A percentile compares a stretch with the other conserved stretches of the same genome.
Evolutionary conservation across 1,140 invertebrate species (phyloP).

Genomic region (Araneus ventricosus): DNA sequence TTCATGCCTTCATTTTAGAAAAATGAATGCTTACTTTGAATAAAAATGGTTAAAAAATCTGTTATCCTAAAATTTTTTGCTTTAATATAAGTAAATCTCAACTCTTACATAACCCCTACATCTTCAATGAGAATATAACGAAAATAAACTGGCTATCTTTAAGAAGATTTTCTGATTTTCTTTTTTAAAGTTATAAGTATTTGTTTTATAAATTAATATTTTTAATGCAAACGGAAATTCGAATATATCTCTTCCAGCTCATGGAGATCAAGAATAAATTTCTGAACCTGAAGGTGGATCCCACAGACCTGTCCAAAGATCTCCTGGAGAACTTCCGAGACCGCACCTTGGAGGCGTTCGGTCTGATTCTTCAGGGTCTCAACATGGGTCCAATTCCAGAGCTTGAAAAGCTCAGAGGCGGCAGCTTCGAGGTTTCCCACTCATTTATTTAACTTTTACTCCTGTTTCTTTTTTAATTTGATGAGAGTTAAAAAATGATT

Average conservation of each 20-base stretch:
- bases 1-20: too few species aligned
- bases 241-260: background rate
- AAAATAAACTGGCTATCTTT: too few species aligned
- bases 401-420: background rate
- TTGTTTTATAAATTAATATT: background rate
- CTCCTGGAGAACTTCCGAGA: constrained; percentile 44
- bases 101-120: too few species aligned
- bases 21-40: too few species aligned
- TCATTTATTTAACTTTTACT: too few species aligned
- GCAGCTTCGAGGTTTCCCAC: background rate
- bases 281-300: constrained; percentile 39
- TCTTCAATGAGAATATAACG: too few species aligned
- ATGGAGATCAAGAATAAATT: constrained; percentile 41
- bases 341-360: constrained; percentile 41
- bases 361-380: constrained; percentile 27
- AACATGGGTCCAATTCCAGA: background rate
- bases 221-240: background rate
- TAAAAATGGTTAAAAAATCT: too few species aligned
- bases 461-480: too few species aligned
- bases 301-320: constrained; percentile 32
- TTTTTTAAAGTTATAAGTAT: background rate
- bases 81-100: too few species aligned
- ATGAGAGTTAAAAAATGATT: too few species aligned
- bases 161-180: too few species aligned
- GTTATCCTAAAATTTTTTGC: too few species aligned